Base-by-base conservation (phyloP, 2,888 invertebrate genomes). In the Apamea anceps region DNA sequence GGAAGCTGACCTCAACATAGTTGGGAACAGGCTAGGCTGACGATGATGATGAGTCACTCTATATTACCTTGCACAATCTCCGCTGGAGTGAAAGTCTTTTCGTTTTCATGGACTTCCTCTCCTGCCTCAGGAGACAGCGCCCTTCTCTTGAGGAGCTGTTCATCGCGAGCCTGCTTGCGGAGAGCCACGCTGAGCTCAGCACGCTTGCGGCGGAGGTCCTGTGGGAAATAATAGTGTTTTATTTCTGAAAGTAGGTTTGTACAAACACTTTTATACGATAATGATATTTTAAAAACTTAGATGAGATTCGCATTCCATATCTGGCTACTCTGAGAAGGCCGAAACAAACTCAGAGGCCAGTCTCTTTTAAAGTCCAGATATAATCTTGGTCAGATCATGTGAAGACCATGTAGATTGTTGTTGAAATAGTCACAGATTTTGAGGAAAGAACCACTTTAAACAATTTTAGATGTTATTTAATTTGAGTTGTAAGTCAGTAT, bases 111-210 rank as follows among this genome's bases (percentile, higher is more conserved):
- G 0, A 94, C 71, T 10, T 97, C 97, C 0, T 97, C 97, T 28
- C 97, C 97, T 8, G 95, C 96, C 2, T 97, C 95, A 0, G 97
- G 97, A 0, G 96, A 96, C 88, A 99, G 97, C 89, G 99, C 99
- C 78, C 99, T 97, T 37, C 99, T 97, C 95, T 99, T 99, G 77
- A 98, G 97, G 63, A 99, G 96, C 93, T 99, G 99, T 90, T 99
- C 99, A 94, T 99, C 99, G 89, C 99, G 98, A 79, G 98, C 98
- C 32, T 99, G 98, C 96, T 99, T 99, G 28, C 99, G 98, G 57
- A 99, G 97, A 88, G 99, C 99, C 5, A 99, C 98, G 5, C 98
- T 98, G 71, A 98, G 98, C 94, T 99, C 99, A 81, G 98, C 98
- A 78, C 99, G 97, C 87, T 99, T 98, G 85, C 99, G 98, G 72